Evolutionary conservation across 2,888 invertebrate genomes (phyloP).

Genomic region (Panzeria rudis): DNA sequence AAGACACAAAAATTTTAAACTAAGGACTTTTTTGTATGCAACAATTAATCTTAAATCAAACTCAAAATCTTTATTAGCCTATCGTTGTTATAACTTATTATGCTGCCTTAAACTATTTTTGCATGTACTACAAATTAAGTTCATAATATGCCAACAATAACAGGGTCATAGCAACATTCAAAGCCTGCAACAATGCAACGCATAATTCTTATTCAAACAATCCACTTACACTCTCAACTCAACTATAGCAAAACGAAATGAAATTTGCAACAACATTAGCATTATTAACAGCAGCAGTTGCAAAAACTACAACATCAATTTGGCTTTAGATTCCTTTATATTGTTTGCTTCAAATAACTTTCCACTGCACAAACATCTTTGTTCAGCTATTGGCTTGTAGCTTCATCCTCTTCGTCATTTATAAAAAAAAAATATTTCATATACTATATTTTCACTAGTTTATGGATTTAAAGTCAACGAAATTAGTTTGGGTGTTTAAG

Average conservation of each 20-base stretch:
- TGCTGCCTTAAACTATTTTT: no score
- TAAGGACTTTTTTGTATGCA: no score
- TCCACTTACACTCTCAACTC: background rate
- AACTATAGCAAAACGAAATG: background rate
- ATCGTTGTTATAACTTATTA: no score
- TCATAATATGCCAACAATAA: no score
- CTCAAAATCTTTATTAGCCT: no score
- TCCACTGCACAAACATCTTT: background rate
- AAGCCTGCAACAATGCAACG: no score
- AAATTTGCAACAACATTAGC: background rate
- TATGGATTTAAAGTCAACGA: background rate
- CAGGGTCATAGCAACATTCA: no score
- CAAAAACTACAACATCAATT: conserved; percentile 4
- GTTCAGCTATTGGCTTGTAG: background rate
- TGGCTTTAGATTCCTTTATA: background rate
- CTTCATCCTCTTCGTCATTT: background rate
- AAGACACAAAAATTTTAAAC: no score
- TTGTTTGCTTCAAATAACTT: conserved; percentile 6
- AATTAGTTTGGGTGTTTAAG: background rate
- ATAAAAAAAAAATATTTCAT: background rate
- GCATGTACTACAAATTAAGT: no score
- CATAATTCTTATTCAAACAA: no score
- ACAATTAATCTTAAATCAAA: no score
- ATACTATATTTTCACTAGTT: background rate
- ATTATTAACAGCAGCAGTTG: background rate